Base-by-base conservation (phyloP, 2,888 invertebrate species). In the Lapara coniferarum region DNA sequence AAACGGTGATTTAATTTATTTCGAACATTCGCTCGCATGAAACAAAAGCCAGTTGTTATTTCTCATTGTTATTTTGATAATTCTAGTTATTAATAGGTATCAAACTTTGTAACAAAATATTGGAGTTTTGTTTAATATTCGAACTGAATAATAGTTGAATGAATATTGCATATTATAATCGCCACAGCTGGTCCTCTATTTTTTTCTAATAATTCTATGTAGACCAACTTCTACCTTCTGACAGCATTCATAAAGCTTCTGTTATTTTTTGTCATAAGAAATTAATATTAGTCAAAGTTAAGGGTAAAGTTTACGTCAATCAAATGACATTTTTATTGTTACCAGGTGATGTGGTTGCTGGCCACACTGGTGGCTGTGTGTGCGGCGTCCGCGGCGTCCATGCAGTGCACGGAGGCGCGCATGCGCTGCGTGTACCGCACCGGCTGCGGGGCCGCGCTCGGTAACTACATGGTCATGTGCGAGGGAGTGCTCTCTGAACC, bases 371-470 rank as follows among this genome's bases (percentile, higher is more conserved):
- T 88, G 72, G 82, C 84, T 74, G 85, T 84, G 75, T 80, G 79
- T 72, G 85, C 84, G 68, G 85, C 85, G 75, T 81, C 80, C 71
- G 91, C 89, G 82, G 83, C 87, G 63, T 85, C 81, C 69, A 85
- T 86, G 78, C 82, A 88, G 69, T 97, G 97, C 88, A 95, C 95
- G 77, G 95, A 95, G 78, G 97, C 97, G 46, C 95, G 96, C 72
- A 89, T 96, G 76, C 96, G 95, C 80, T 97, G 97, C 90, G 96
- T 96, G 13, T 96, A 95, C 85, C 95, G 97, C 75, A 95, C 94
- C 49, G 97, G 97, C 74, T 97, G 97, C 86, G 96, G 96, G 55
- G 94, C 95, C 81, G 97, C 97, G 13, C 94, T 97, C 70, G 95
- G 96, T 85, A 96, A 96, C 88, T 97, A 97, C 90, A 94, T 97